Evolutionary conservation across 2,888 invertebrate genomes (phyloP).

Genomic region (Apotomis capreana): DNA sequence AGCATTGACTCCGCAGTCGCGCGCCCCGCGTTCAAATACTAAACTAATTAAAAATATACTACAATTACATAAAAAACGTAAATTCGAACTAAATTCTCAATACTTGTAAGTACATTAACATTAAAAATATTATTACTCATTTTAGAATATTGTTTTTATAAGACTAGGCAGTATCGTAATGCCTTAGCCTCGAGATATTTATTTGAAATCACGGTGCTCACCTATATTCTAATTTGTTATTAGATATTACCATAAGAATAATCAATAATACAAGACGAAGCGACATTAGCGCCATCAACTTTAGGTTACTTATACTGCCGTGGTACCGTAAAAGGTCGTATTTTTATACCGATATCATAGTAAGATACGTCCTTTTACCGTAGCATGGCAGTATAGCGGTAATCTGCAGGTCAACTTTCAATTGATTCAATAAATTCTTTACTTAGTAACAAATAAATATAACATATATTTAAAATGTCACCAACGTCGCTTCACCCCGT

Average conservation of each 20-base stretch:
- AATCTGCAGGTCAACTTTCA: too few relatives aligned
- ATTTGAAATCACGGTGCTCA: slow-evolving; percentile 43
- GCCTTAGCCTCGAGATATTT: slow-evolving; percentile 40
- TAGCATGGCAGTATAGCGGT: too few relatives aligned
- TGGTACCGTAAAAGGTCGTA: too few relatives aligned
- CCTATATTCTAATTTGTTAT: slow-evolving; percentile 31
- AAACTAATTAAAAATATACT: slow-evolving; percentile 40
- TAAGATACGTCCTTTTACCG: too few relatives aligned
- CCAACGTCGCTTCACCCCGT: slow-evolving; percentile 16
- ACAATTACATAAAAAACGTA: slow-evolving; percentile 34
- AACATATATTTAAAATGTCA: neutral
- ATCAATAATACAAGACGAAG: slow-evolving; percentile 8
- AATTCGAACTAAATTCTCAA: slow-evolving; percentile 32
- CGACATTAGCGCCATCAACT: neutral
- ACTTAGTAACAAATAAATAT: too few relatives aligned
- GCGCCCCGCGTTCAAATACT: slow-evolving; percentile 26
- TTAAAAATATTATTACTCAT: slow-evolving; percentile 43
- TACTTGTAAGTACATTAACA: slow-evolving; percentile 41
- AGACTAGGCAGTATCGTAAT: slow-evolving; percentile 38
- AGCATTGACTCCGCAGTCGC: neutral
- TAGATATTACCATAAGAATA: slow-evolving; percentile 34
- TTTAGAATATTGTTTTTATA: slow-evolving; percentile 42
- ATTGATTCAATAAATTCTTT: too few relatives aligned
- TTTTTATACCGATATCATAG: too few relatives aligned
- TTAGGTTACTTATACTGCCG: neutral